A percentile compares a stretch with the other conserved stretches of the same genome.
These are phyloP conservation scores for Scytalopus superciliaris DNA, from an alignment of 2,113 vertebrate genomes.

Conservation along the genomic window DNA sequence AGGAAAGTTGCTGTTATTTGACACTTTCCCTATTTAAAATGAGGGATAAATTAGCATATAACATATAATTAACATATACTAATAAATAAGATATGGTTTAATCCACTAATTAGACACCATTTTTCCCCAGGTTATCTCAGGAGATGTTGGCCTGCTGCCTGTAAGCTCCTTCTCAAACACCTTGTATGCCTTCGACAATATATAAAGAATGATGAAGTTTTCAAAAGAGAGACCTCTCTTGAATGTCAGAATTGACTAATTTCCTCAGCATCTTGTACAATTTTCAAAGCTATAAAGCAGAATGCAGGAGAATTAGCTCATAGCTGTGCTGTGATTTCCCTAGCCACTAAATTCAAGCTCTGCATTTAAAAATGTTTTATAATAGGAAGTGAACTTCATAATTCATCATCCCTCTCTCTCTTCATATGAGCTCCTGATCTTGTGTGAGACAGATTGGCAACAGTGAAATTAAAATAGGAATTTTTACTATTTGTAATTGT, in stretches of 20 bases:
- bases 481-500: not conserved
- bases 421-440: not conserved
- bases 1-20: not conserved
- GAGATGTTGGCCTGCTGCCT: not conserved
- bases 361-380: slow-evolving; percentile 30
- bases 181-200: fast-evolving
- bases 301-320: slow-evolving; percentile 3
- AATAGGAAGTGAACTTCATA: not conserved
- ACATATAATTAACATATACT: no score
- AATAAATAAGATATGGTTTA: not conserved
- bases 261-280: not conserved
- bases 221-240: not conserved
- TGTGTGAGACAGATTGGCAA: not conserved
- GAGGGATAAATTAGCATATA: not conserved
- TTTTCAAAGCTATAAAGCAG: slow-evolving; percentile 6
- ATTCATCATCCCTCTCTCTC: not conserved
- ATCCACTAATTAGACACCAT: not conserved
- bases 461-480: not conserved
- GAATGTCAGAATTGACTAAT: slow-evolving; percentile 18
- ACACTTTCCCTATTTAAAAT: not conserved
- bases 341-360: slow-evolving; percentile 17
- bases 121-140: not conserved
- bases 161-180: not conserved
- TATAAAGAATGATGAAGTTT: not conserved
- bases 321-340: slow-evolving; percentile 31